A percentile compares a stretch with the other conserved stretches of the same genome.
Evolutionary conservation across 2,888 invertebrate species (phyloP).

Genomic region (Drosophila infuscata): DNA sequence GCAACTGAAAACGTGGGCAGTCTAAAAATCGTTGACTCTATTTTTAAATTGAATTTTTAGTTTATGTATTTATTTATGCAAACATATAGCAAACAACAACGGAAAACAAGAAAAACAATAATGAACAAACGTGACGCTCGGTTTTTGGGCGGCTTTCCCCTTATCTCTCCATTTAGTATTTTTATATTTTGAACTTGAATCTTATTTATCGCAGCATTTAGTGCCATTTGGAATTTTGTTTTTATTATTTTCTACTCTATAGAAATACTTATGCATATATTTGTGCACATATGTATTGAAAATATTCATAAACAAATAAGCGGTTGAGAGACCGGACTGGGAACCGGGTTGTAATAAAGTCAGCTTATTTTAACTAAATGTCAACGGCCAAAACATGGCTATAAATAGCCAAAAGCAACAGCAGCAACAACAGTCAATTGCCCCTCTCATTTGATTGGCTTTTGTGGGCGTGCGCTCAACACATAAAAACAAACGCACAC

Average conservation of each 20-base stretch:
- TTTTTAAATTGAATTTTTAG: conserved; percentile 60
- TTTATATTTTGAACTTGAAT: conserved; percentile 66
- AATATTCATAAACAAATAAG: conserved; percentile 33
- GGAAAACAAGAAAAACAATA: conserved; percentile 63
- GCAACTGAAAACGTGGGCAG: conserved; percentile 73
- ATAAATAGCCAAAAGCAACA: conserved; percentile 50
- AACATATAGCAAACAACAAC: conserved; percentile 36
- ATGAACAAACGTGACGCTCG: conserved; percentile 69
- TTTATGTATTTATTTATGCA: conserved; percentile 63
- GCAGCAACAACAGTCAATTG: conserved; percentile 38
- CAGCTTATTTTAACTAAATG: conserved; percentile 60
- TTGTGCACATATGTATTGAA: neutral
- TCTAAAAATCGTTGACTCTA: conserved; percentile 44
- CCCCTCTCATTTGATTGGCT: conserved; percentile 42
- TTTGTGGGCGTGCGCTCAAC: conserved; percentile 44
- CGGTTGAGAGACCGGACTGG: conserved; percentile 31
- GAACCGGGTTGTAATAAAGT: conserved; percentile 37
- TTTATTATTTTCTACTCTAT: conserved; percentile 8
- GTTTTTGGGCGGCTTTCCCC: conserved; percentile 21
- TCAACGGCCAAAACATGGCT: conserved; percentile 67
- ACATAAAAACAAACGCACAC: conserved; percentile 11
- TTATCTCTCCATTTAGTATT: conserved; percentile 28
- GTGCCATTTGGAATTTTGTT: conserved; percentile 13
- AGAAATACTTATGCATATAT: neutral
- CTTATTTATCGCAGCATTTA: conserved; percentile 43